These are phyloP conservation scores for Lithobius niger DNA, from an alignment of 1,140 invertebrate species.

Conservation along the genomic window DNA sequence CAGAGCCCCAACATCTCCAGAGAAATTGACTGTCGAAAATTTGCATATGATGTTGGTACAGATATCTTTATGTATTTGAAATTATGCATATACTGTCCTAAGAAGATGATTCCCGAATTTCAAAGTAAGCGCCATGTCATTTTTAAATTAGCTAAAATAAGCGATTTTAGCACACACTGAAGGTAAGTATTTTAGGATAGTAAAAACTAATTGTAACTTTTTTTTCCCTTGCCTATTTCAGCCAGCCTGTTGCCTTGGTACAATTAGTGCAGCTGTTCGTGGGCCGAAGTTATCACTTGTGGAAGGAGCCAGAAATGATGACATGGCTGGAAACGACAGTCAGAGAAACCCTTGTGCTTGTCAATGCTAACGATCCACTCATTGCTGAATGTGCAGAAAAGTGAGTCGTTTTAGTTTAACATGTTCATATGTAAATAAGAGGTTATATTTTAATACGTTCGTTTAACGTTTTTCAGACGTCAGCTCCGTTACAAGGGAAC, in stretches of 20 bases:
- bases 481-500: conserved; percentile 46
- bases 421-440: not conserved
- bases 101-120: too few species aligned
- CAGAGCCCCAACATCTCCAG: too few species aligned
- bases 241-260: conserved; percentile 47
- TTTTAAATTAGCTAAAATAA: too few species aligned
- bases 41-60: too few species aligned
- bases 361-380: conserved; percentile 44
- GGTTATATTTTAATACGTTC: not conserved
- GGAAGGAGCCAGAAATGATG: conserved; percentile 62
- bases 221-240: conserved; percentile 26
- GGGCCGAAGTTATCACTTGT: conserved; percentile 53
- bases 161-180: too few species aligned
- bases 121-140: too few species aligned
- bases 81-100: too few species aligned
- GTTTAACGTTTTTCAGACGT: conserved; percentile 28
- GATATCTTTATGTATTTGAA: not conserved
- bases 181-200: too few species aligned
- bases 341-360: conserved; percentile 44
- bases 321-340: conserved; percentile 63
- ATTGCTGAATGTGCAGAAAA: conserved; percentile 47
- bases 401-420: conserved; percentile 18
- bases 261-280: conserved; percentile 61
- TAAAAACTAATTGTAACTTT: too few species aligned
- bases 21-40: too few species aligned